phyloP scores from a whole-genome alignment of 2,113 vertebrate genomes.

The Halichoerus grypus region DNA sequence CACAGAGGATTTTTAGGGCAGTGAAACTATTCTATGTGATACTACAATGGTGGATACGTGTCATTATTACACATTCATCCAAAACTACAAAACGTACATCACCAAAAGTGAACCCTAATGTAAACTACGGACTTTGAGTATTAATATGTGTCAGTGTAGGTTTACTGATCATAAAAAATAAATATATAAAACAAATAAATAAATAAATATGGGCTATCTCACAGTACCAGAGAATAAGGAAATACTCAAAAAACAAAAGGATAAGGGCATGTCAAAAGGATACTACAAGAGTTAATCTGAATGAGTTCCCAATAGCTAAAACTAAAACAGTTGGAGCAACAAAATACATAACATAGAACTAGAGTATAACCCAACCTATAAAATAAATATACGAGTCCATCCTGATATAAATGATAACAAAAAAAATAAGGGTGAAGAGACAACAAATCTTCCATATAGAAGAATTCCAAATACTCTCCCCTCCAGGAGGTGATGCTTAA shows the following conservation, averaged over 20 bases:
- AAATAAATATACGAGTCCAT: not conserved
- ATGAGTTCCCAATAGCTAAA: constrained; percentile 4
- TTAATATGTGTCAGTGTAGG: not conserved
- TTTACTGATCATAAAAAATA: not conserved
- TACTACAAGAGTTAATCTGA: not conserved
- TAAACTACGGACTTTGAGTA: not conserved
- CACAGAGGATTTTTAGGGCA: not conserved
- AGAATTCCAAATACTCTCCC: not conserved
- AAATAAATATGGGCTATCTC: not conserved
- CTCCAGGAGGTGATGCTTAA: not conserved
- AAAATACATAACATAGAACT: not conserved
- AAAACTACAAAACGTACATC: not conserved
- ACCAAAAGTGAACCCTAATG: not conserved
- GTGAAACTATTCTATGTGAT: not conserved
- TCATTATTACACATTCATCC: not conserved
- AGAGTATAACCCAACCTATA: not conserved
- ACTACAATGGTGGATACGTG: not conserved
- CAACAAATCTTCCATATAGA: not conserved
- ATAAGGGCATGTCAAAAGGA: not conserved
- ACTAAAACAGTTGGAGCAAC: not conserved
- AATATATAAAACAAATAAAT: not conserved
- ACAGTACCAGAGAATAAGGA: not conserved
- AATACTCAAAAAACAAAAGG: not conserved
- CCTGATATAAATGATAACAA: not conserved
- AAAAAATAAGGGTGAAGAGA: not conserved